Evolutionary conservation across 2,113 vertebrate genomes (phyloP).

Genomic region (Stigmatopora argus): DNA sequence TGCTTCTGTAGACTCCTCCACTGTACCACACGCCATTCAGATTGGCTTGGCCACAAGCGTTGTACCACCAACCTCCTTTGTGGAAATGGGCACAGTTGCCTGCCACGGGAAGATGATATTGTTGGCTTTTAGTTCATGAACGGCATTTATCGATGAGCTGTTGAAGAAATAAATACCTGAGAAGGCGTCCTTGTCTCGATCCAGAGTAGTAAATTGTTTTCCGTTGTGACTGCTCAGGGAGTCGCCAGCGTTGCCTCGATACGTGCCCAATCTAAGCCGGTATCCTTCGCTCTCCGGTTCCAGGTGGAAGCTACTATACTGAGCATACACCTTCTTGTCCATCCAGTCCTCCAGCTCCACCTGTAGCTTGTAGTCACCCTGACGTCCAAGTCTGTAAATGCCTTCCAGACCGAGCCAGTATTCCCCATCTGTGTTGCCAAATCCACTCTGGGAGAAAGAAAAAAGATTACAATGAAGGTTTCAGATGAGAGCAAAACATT

Average conservation of each 20-base stretch:
- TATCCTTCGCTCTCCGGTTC: conserved; percentile 89
- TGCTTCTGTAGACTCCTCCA: conserved; percentile 95
- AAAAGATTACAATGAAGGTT: conserved; percentile 49
- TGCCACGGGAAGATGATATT: conserved; percentile 43
- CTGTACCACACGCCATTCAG: conserved; percentile 96
- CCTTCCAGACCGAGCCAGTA: conserved; percentile 95
- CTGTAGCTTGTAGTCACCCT: conserved; percentile 89
- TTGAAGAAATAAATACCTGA: conserved; percentile 73
- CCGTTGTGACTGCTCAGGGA: conserved; percentile 93
- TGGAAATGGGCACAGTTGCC: conserved; percentile 98
- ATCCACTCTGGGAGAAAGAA: conserved; percentile 81
- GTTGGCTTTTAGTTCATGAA: background rate
- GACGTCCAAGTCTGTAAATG: conserved; percentile 87
- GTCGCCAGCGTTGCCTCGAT: conserved; percentile 94
- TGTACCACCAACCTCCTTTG: conserved; percentile 99
- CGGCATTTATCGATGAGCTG: background rate
- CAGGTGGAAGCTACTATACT: conserved; percentile 92
- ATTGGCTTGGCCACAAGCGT: conserved; percentile 90
- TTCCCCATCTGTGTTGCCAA: conserved; percentile 91
- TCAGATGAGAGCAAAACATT: conserved; percentile 37
- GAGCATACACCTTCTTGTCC: conserved; percentile 93
- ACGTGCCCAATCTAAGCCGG: conserved; percentile 84
- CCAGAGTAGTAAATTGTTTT: conserved; percentile 95
- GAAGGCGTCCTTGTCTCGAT: conserved; percentile 90
- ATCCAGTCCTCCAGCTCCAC: conserved; percentile 98